A percentile compares a stretch with the other conserved stretches of the same genome.
Evolutionary conservation across 2,888 invertebrate species (phyloP).

Genomic region (Abrostola tripartita): DNA sequence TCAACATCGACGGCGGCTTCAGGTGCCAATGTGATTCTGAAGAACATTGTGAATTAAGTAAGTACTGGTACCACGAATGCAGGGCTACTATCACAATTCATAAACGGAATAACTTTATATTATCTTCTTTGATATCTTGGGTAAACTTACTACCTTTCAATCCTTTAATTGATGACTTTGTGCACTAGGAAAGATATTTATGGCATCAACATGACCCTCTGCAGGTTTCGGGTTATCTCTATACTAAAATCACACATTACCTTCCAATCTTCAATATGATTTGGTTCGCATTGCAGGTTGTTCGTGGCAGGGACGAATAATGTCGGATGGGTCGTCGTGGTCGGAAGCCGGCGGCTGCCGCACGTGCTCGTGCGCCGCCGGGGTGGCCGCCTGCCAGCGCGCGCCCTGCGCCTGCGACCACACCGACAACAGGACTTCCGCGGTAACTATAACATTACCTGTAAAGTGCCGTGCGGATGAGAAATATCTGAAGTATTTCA

Average conservation of each 20-base stretch:
- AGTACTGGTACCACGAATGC: conserved; percentile 60
- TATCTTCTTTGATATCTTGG: no score
- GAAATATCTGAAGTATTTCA: no score
- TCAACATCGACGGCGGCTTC: conserved; percentile 94
- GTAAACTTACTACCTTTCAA: no score
- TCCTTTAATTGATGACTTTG: no score
- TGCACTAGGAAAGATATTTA: no score
- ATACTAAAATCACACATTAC: no score
- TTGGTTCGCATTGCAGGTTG: conserved; percentile 87
- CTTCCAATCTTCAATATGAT: neutral
- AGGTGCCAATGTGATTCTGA: conserved; percentile 91
- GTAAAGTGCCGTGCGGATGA: no score
- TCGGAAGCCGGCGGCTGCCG: conserved; percentile 83
- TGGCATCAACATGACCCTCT: no score
- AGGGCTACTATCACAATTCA: neutral
- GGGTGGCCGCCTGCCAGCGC: conserved; percentile 91
- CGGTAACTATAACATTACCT: conserved; percentile 55
- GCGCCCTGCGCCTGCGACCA: conserved; percentile 91
- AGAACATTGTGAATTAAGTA: conserved; percentile 90
- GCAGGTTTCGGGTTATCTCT: no score
- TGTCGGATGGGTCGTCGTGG: conserved; percentile 89
- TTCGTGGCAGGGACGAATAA: conserved; percentile 90
- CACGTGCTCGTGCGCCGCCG: conserved; percentile 83
- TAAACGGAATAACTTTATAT: no score
- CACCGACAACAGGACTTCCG: conserved; percentile 67